Conservation (phyloP, 2,113 vertebrate species). For the Geococcyx californianus region DNA sequence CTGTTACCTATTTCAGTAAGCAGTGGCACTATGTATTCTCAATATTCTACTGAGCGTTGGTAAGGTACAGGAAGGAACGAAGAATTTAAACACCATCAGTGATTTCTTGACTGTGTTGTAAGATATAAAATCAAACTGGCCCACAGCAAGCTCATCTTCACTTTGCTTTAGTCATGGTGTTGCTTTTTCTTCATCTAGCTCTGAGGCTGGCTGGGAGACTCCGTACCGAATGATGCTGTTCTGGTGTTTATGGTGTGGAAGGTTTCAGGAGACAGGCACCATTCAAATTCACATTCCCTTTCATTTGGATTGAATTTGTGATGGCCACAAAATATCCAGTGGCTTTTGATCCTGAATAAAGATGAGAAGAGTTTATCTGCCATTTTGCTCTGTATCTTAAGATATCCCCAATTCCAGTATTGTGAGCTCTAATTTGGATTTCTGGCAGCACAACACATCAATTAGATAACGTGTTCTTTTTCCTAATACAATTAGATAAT, state of each 20-base stretch:
- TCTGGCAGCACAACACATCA: slow-evolving; percentile 57
- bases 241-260: not conserved
- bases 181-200: not conserved
- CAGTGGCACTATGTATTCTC: not conserved
- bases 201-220: not conserved
- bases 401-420: not conserved
- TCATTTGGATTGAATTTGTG: not conserved
- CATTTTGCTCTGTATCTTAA: not conserved
- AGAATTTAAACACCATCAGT: not conserved
- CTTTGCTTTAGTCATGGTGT: not conserved
- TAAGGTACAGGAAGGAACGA: not conserved
- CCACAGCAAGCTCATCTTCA: not conserved
- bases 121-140: not conserved
- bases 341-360: not conserved
- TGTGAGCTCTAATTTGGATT: slow-evolving; percentile 34
- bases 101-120: not conserved
- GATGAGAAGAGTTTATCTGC: not conserved
- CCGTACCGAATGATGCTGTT: not conserved
- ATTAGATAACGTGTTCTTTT: slow-evolving; percentile 65
- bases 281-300: not conserved
- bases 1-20: not conserved
- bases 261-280: not conserved
- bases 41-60: not conserved
- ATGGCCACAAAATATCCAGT: not conserved
- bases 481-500: slow-evolving; percentile 72